Base-by-base conservation (phyloP, 2,888 invertebrate species). In the Tenthredo mesomela region DNA sequence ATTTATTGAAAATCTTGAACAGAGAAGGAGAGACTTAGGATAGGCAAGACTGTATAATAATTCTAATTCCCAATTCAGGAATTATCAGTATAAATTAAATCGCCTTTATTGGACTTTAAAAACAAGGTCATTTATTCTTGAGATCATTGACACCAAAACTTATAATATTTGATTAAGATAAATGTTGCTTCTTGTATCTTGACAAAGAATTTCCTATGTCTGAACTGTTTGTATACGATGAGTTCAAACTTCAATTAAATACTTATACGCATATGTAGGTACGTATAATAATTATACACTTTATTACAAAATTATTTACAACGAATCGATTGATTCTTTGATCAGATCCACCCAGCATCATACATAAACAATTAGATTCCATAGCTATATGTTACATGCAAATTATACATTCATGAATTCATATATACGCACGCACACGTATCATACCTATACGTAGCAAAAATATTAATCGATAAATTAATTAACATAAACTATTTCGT, bases 241-340 rank as follows among this genome's bases (percentile, higher is more conserved):
- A 54, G 54, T 54, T 54, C 15, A 67, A 15, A 29, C 15, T 67
- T 67, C 9, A 67, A 67, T 67, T 67, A 29, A 47, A 29, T 4
- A 2, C 54, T n/a, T n/a, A 50, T 3, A 2, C 54, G 6, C 7
- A 50, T 3, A 18, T 50, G 37, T 37, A 37, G 37, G 37, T 37
- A 37, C 7, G 3, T 50, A 6, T 50, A 6, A 15, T 15, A 54
- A 54, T 54, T 54, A n/a, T 54, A 54, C 7, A 54, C 18, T 7
- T n/a, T 54, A 54, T 54, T n/a, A n/a, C n/a, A 5, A 25, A 67
- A 67, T 67, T 67, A 67, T 67, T 67, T 67, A 67, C 10, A 67
- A 67, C 15, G 6, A 21, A 29, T 67, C 29, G 25, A 67, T 67
- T 54, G 25, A 67, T 67, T 54, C 15, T 25, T 29, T 10, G 65